phyloP scores from a whole-genome alignment of 2,113 vertebrate genomes.

The Rhynchopsitta pachyrhyncha region DNA sequence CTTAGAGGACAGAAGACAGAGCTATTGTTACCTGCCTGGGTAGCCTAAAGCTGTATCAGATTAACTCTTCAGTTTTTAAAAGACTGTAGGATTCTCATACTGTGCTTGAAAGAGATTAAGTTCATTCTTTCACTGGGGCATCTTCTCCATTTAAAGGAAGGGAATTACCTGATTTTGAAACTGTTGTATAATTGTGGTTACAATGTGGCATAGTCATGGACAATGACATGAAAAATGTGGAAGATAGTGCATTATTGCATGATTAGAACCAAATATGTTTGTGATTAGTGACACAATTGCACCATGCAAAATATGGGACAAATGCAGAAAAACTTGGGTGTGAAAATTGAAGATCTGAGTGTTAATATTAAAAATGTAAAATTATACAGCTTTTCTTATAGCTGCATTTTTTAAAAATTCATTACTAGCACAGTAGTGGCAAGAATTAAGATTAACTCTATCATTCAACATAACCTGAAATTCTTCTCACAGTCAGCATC shows the following conservation, averaged over 20 bases:
- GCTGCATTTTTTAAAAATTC: neutral
- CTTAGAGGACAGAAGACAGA: conserved; percentile 43
- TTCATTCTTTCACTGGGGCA: neutral
- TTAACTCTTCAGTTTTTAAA: conserved; percentile 46
- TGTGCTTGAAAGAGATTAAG: neutral
- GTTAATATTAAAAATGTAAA: neutral
- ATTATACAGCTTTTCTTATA: neutral
- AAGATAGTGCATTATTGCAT: neutral
- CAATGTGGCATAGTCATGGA: neutral
- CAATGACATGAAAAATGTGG: neutral
- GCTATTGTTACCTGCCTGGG: conserved; percentile 47
- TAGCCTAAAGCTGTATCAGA: conserved; percentile 20
- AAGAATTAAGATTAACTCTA: neutral
- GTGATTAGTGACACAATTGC: neutral
- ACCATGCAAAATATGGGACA: neutral
- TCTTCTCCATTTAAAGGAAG: neutral
- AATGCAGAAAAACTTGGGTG: neutral
- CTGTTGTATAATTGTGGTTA: neutral
- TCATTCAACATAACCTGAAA: neutral
- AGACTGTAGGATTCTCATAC: neutral
- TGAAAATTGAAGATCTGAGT: accelerated
- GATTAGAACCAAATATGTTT: neutral
- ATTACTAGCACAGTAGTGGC: neutral
- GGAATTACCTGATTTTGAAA: neutral
- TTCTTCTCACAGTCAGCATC: neutral